These are phyloP conservation scores for Troilus luridus DNA, from an alignment of 2,888 invertebrate species.

Conservation along the genomic window DNA sequence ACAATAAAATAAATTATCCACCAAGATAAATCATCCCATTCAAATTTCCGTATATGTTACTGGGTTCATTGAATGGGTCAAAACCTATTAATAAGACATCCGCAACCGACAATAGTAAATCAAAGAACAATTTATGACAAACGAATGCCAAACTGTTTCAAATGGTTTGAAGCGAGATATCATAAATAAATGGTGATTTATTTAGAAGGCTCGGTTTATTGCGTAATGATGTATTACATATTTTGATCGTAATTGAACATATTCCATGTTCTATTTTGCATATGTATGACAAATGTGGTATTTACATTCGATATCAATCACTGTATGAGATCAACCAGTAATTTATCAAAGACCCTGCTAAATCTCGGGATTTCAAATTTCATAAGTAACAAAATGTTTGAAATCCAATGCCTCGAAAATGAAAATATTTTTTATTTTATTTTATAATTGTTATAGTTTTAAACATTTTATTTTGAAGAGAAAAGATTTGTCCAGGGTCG, in stretches of 20 bases:
- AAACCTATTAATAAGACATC: constrained; percentile 23
- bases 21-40: constrained; percentile 6
- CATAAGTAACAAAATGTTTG: background rate
- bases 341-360: background rate
- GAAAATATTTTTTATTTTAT: background rate
- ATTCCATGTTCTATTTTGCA: background rate
- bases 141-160: background rate
- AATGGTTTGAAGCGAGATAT: constrained; percentile 13
- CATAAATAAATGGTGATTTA: constrained; percentile 15
- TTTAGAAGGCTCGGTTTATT: background rate
- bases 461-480: no score
- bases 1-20: constrained; percentile 17
- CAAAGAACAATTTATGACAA: background rate
- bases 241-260: background rate
- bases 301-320: background rate
- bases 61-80: background rate
- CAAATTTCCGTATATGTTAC: background rate
- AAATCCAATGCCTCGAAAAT: background rate
- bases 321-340: background rate
- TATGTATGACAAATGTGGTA: constrained; percentile 10
- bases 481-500: no score
- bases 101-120: background rate
- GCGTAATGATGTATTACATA: background rate
- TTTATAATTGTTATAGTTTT: no score
- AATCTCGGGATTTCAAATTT: background rate